Base-by-base conservation (phyloP, 30 jellyfish, hydroid and myxozoan genomes). In the Hydra vulgaris region DNA sequence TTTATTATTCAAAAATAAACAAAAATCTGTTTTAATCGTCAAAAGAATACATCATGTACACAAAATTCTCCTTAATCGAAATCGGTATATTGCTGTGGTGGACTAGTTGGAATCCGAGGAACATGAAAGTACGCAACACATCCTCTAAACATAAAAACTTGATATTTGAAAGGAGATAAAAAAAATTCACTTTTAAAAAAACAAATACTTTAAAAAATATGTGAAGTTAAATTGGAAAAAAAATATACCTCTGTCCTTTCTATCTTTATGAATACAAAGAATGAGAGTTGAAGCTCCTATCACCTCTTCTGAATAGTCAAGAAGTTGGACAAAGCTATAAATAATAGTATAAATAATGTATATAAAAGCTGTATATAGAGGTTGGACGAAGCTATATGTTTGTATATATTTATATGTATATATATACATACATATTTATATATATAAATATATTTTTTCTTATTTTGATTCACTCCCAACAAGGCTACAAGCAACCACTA, bases 101-200 rank as follows among this genome's bases (percentile, higher is more conserved):
- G 0, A 75, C 83, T 25, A 75, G 19, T 75, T 75, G 72, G 16
- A 75, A 75, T 17, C 83, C 83, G 25, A 75, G 69, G 25, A 75
- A 75, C 83, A 75, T 75, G 73, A 75, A 75, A n/a, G 83, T 75
- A 7, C 83, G 69, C 18, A 75, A 21, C 15, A 75, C 40, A 22
- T 54, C 83, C n/a, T 66, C 83, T 75, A 75, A 75, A 75, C 69
- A 75, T 1, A 25, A 75, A 52, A 25, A 75, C 3, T 19, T 73
- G 15, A 73, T 73, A 21, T 75, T 0, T 7, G 27, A 70, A 70
- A 70, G 27, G 15, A 21, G 25, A 8, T n/a, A n/a, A n/a, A n/a
- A n/a, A n/a, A n/a, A n/a, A n/a, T n/a, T n/a, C n/a, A n/a, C n/a
- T n/a, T n/a, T n/a, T n/a, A n/a, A n/a, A n/a, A n/a, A n/a, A n/a